Percentiles rank a stretch among this genome's conserved stretches.
These are phyloP conservation scores for Illadopsis cleaveri DNA, from an alignment of 2,113 vertebrate genomes.

Conservation along the genomic window DNA sequence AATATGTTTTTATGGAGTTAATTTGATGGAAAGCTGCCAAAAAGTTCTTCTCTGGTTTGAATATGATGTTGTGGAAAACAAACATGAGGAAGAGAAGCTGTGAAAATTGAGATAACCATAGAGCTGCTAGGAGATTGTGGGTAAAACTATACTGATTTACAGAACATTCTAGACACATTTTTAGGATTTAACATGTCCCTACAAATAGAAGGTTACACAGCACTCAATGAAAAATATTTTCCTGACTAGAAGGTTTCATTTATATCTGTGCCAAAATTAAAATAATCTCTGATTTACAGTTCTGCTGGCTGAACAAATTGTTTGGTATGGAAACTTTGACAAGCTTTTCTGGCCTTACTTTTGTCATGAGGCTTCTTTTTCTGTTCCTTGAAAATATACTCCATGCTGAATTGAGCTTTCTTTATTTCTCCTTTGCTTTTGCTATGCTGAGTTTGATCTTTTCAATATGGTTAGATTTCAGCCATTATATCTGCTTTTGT, in stretches of 20 bases:
- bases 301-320: slow-evolving; percentile 52
- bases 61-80: neutral
- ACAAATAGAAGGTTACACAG: neutral
- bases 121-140: neutral
- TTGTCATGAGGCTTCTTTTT: slow-evolving; percentile 21
- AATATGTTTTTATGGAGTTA: neutral
- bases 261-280: slow-evolving; percentile 52
- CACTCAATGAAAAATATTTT: slow-evolving; percentile 41
- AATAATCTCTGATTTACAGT: slow-evolving; percentile 36
- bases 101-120: neutral
- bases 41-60: neutral
- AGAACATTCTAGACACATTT: neutral
- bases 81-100: neutral
- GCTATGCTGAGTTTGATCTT: neutral
- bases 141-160: neutral
- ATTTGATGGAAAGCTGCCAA: neutral
- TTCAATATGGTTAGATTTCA: neutral
- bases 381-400: neutral
- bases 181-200: neutral
- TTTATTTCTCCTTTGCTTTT: neutral
- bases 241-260: slow-evolving; percentile 38
- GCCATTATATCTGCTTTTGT: neutral
- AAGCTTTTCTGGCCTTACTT: slow-evolving; percentile 15
- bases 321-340: slow-evolving; percentile 49
- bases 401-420: neutral